phyloP scores from a whole-genome alignment of 2,888 invertebrate genomes.

The Tethea ocularis region DNA sequence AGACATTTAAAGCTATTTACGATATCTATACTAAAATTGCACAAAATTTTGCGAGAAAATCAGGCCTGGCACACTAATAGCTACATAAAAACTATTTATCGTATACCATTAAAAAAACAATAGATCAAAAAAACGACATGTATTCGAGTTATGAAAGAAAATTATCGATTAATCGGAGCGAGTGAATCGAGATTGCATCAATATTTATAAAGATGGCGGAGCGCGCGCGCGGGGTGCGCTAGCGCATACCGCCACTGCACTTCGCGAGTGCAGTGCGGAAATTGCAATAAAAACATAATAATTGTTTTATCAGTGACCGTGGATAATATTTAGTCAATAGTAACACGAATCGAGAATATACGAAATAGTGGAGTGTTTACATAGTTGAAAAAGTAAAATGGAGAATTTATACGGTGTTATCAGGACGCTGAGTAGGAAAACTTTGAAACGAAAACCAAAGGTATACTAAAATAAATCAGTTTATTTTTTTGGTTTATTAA shows the following conservation, averaged over 20 bases:
- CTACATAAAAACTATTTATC: constrained; percentile 11
- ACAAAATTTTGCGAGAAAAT: neutral
- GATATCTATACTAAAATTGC: neutral
- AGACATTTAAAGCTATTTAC: neutral
- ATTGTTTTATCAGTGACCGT: constrained; percentile 25
- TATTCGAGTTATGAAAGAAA: constrained; percentile 65
- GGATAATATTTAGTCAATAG: neutral
- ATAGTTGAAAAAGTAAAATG: constrained; percentile 44
- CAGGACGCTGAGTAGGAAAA: constrained; percentile 74
- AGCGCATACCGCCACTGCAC: constrained; percentile 67
- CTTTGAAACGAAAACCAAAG: constrained; percentile 74
- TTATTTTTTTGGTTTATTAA: no score
- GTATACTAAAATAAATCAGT: constrained; percentile 34
- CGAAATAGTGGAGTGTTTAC: constrained; percentile 3
- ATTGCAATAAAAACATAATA: constrained; percentile 40
- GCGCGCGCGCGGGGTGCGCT: constrained; percentile 46
- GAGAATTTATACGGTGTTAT: constrained; percentile 76
- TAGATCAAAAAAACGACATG: constrained; percentile 40
- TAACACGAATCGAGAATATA: neutral
- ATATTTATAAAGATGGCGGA: constrained; percentile 74
- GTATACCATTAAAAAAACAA: constrained; percentile 29
- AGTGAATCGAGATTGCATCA: constrained; percentile 74
- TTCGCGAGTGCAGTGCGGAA: constrained; percentile 70
- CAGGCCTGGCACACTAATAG: neutral
- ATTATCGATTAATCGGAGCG: constrained; percentile 72